Conservation (phyloP, 2,113 vertebrate genomes). For the Channa argus region DNA sequence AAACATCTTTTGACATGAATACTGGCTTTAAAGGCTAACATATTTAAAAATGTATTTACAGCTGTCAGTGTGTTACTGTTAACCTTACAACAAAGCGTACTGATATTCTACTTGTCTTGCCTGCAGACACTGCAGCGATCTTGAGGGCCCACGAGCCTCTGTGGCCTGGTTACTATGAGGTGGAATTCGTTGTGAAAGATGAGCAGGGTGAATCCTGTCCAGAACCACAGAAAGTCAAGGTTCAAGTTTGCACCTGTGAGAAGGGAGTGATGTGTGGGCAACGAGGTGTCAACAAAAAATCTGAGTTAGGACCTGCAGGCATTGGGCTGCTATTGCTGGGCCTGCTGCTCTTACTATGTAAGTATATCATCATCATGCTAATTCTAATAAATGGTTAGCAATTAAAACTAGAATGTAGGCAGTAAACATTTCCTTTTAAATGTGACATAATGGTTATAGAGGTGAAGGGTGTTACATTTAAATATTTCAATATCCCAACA, state of each 20-base stretch:
- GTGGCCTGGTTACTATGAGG: conserved; percentile 68
- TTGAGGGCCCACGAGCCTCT: conserved; percentile 50
- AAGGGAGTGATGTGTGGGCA: conserved; percentile 45
- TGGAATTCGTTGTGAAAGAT: conserved; percentile 73
- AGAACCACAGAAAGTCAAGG: conserved; percentile 67
- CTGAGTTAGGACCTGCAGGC: conserved; percentile 79
- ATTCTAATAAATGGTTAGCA: background rate
- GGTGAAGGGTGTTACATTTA: no score
- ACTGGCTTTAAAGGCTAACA: no score
- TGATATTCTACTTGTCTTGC: background rate
- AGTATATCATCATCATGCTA: conserved; percentile 70
- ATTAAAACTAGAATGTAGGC: no score
- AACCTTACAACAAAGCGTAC: no score
- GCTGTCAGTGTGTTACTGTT: no score
- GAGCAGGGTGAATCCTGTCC: conserved; percentile 70
- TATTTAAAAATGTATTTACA: no score
- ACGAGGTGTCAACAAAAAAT: accelerated
- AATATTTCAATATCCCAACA: no score
- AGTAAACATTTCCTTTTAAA: no score
- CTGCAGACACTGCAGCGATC: conserved; percentile 77
- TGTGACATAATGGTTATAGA: background rate
- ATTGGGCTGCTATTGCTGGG: conserved; percentile 88
- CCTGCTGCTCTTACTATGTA: conserved; percentile 85
- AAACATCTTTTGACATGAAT: no score
- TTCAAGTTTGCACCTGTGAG: conserved; percentile 78